A percentile compares a stretch with the other conserved stretches of the same genome.
Conservation (phyloP, 2,888 invertebrate genomes). For the Amorpha juglandis region DNA sequence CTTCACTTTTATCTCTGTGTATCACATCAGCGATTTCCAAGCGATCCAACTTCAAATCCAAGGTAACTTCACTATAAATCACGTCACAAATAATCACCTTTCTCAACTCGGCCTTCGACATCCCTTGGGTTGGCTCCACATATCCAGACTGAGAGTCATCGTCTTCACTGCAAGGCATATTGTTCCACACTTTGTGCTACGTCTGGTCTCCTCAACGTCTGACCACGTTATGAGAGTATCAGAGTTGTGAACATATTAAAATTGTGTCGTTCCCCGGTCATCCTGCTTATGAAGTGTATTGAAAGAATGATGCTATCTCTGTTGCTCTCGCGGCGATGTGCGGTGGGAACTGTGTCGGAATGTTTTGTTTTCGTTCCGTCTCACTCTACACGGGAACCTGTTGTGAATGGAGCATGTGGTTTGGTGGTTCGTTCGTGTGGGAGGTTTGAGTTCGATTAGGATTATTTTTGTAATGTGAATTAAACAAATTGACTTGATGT, state of each 20-base stretch:
- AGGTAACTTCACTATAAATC: conserved; percentile 20
- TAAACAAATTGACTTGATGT: too few species aligned
- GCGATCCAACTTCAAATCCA: not conserved
- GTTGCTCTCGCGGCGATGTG: conserved; percentile 43
- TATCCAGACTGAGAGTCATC: conserved; percentile 82
- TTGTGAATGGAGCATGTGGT: conserved; percentile 62
- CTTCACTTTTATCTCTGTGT: not conserved
- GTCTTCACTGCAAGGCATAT: conserved; percentile 87
- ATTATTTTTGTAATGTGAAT: not conserved
- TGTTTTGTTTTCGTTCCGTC: conserved; percentile 82
- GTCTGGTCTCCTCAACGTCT: conserved; percentile 49
- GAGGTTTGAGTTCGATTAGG: conserved; percentile 58
- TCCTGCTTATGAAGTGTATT: conserved; percentile 57
- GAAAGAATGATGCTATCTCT: conserved; percentile 53
- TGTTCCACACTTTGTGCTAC: conserved; percentile 34
- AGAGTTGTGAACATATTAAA: conserved; percentile 62
- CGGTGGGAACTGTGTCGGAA: conserved; percentile 82
- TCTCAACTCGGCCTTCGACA: conserved; percentile 89
- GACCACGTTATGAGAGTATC: conserved; percentile 49
- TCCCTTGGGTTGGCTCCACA: conserved; percentile 80
- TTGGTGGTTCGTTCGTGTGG: conserved; percentile 45
- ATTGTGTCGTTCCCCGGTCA: conserved; percentile 66
- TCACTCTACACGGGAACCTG: conserved; percentile 70
- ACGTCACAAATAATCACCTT: conserved; percentile 77
- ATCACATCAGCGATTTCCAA: not conserved